Conservation (phyloP, 2,888 invertebrate species). For the Barypeithes pellucidus region DNA sequence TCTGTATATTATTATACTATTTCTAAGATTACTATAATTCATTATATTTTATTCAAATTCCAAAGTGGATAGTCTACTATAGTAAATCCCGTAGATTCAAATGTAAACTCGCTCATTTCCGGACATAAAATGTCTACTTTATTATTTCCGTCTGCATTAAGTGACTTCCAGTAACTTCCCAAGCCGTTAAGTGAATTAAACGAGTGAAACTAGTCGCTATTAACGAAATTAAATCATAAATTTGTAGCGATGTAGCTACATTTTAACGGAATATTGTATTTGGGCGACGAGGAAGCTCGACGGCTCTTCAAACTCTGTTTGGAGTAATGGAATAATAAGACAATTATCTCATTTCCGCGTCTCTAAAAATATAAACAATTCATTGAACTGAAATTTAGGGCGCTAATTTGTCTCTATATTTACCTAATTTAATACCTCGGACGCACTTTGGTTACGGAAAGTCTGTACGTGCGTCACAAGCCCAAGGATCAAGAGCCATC, state of each 20-base stretch:
- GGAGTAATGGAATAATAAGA: not conserved
- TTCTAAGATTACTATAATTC: too few species aligned
- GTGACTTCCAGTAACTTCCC: conserved; percentile 33
- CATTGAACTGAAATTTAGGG: too few species aligned
- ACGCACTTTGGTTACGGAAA: too few species aligned
- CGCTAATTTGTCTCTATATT: too few species aligned
- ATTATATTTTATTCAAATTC: too few species aligned
- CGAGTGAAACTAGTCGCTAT: conserved; percentile 12
- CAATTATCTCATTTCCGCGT: not conserved
- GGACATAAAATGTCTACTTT: conserved; percentile 33
- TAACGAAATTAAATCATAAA: conserved; percentile 34
- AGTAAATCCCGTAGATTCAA: not conserved
- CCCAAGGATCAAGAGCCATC: too few species aligned
- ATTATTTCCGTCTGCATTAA: conserved; percentile 38
- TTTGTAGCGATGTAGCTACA: conserved; percentile 8
- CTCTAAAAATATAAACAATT: not conserved
- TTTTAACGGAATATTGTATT: conserved; percentile 14
- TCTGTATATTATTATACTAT: too few species aligned
- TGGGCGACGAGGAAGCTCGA: too few species aligned
- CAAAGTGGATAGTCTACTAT: too few species aligned
- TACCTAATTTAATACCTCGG: too few species aligned
- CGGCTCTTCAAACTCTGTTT: too few species aligned
- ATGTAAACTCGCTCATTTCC: conserved; percentile 15
- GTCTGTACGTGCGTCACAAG: too few species aligned
- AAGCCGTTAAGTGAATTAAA: conserved; percentile 15